Evolutionary conservation across 2,888 invertebrate genomes (phyloP).

Genomic region (Ennomos quercinarius): DNA sequence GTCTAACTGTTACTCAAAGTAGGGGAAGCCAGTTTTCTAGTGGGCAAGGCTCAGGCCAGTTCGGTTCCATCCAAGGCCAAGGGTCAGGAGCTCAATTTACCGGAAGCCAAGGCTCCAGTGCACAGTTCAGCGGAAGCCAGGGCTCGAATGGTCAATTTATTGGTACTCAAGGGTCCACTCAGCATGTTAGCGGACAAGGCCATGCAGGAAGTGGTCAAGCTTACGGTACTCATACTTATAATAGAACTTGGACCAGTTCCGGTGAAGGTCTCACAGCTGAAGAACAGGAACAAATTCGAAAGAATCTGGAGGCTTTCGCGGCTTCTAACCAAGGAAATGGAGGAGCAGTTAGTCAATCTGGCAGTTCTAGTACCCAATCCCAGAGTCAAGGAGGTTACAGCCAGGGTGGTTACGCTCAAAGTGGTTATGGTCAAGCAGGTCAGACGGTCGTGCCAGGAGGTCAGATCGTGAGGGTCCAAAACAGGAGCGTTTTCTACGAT

Average conservation of each 20-base stretch:
- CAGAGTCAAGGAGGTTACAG: conserved; percentile 40
- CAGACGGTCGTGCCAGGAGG: conserved; percentile 50
- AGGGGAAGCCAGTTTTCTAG: conserved; percentile 33
- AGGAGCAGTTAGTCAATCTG: conserved; percentile 6
- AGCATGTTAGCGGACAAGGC: conserved; percentile 41
- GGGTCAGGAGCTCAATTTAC: conserved; percentile 30
- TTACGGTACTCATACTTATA: conserved; percentile 51
- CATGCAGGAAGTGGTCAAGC: conserved; percentile 36
- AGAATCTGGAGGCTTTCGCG: conserved; percentile 55
- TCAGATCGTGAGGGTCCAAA: conserved; percentile 60
- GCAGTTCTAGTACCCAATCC: conserved; percentile 35
- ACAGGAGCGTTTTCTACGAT: conserved; percentile 69
- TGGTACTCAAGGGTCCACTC: conserved; percentile 43
- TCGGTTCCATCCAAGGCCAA: conserved; percentile 18
- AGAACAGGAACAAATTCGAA: conserved; percentile 65
- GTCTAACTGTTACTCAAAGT: conserved; percentile 39
- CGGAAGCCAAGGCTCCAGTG: conserved; percentile 33
- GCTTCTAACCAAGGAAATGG: conserved; percentile 25
- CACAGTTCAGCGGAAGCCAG: conserved; percentile 29
- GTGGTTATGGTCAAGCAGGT: conserved; percentile 45
- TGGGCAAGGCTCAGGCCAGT: conserved; percentile 26
- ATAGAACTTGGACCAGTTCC: conserved; percentile 59
- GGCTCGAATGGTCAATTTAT: conserved; percentile 34
- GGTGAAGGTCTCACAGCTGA: conserved; percentile 60
- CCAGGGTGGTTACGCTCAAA: conserved; percentile 49